Base-by-base conservation (phyloP, 2,888 invertebrate genomes). In the Iselma pallidipennis region DNA sequence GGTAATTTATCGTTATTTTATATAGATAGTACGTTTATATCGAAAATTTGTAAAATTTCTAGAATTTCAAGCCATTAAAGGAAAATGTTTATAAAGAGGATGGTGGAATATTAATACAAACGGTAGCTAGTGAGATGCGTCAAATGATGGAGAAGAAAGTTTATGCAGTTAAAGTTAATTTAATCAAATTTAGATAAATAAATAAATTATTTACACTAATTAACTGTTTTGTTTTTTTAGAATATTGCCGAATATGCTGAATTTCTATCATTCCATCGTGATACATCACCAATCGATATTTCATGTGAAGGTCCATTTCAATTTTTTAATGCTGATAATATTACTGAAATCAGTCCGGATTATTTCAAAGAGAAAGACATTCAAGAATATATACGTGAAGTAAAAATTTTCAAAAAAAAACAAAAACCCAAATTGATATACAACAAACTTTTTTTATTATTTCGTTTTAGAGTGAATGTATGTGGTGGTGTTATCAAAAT, bases 81-180 rank as follows among this genome's bases (percentile, higher is more conserved):
- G 67, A 74, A 33, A 67, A 73, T 54, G 59, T 74, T 5, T 68
- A 67, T 19, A 53, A 66, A 45, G 72, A 68, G 50, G 65, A 71
- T 55, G 92, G 94, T 9, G 85, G 85, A 68, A 86, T 87, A 76
- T 83, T 95, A 76, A 90, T 92, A 25, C 88, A 89, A 72, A 90
- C 91, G 65, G 91, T 95, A 84, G 89, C 92, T 4, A 86, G 88
- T 61, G 91, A 93, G 73, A 90, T 96, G 65, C 89, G 91, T 76
- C 87, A 87, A 52, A 92, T 95, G 90, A 91, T 95, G 89, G 89
- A 91, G 66, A 86, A 90, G 23, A 94, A 94, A 84, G 90, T 91
- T 69, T 89, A 91, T 70, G 94, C 95, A 4, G 91, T 95, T 4
- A 76, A 88, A 87, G 94, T 81, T 89, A 89, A 69, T 88, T 89